phyloP scores from a whole-genome alignment of 2,797 vertebrate species.

The Nyctalus aviator region DNA sequence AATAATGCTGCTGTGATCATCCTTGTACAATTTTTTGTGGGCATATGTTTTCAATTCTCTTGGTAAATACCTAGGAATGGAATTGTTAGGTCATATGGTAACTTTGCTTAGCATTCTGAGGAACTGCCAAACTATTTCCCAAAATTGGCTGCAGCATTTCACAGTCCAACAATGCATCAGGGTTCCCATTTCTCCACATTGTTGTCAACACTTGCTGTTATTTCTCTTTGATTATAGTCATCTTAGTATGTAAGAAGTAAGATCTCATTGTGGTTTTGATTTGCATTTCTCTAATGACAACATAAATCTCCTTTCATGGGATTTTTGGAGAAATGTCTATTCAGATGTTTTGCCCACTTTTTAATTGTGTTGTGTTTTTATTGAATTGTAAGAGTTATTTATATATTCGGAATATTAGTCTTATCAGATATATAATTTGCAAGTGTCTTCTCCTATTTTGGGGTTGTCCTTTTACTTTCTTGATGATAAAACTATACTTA shows the following conservation, averaged over 20 bases:
- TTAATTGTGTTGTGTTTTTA: not conserved
- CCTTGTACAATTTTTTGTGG: not conserved
- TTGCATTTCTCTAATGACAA: slow-evolving; percentile 28
- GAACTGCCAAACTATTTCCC: not conserved
- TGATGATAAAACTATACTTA: not conserved
- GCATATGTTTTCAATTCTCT: not conserved
- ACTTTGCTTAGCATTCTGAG: slow-evolving; percentile 41
- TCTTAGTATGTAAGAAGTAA: not conserved
- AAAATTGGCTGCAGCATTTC: slow-evolving; percentile 15
- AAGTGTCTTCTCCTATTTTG: slow-evolving; percentile 7
- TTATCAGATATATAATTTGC: slow-evolving; percentile 29
- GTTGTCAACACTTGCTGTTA: not conserved
- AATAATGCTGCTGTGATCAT: slow-evolving; percentile 31
- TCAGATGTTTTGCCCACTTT: not conserved
- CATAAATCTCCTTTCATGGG: not conserved
- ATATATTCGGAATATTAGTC: slow-evolving; percentile 14
- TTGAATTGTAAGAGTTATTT: not conserved
- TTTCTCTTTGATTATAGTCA: not conserved
- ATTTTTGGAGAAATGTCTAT: slow-evolving; percentile 14
- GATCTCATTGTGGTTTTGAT: slow-evolving; percentile 3
- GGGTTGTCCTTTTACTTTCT: slow-evolving; percentile 38
- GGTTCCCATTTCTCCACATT: not conserved
- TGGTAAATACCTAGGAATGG: not conserved
- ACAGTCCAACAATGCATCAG: not conserved
- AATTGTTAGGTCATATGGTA: slow-evolving; percentile 13